Percentiles rank a stretch among this genome's conserved stretches.
Conservation (phyloP, 2,888 invertebrate genomes). For the Latheticus oryzae region DNA sequence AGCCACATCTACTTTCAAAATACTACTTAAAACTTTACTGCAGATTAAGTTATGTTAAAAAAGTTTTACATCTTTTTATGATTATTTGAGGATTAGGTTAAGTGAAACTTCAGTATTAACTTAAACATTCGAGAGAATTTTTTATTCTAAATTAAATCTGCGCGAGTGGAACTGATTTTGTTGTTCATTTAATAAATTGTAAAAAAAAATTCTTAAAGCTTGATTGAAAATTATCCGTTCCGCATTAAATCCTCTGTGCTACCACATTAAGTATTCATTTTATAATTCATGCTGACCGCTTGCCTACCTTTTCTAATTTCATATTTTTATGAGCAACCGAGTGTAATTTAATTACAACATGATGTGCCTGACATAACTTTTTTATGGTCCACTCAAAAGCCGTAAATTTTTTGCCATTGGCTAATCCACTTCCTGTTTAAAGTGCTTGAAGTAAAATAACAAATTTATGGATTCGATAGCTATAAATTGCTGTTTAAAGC, state of each 20-base stretch:
- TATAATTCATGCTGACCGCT: slow-evolving; percentile 13
- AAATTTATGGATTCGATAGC: slow-evolving; percentile 23
- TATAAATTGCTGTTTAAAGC: slow-evolving; percentile 16
- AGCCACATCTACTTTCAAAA: too few species aligned
- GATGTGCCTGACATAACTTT: slow-evolving; percentile 19
- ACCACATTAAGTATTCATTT: neutral
- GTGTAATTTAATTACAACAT: slow-evolving; percentile 23
- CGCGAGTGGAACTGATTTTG: too few species aligned
- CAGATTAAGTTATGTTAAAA: too few species aligned
- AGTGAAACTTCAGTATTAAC: too few species aligned
- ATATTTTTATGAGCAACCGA: slow-evolving; percentile 12
- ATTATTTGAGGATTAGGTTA: too few species aligned
- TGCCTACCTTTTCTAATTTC: slow-evolving; percentile 5
- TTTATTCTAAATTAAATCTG: too few species aligned
- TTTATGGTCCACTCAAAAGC: slow-evolving; percentile 18
- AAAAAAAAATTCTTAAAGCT: too few species aligned
- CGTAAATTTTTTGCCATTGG: slow-evolving; percentile 17
- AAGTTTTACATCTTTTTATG: too few species aligned
- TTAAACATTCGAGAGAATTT: too few species aligned
- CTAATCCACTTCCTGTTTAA: slow-evolving; percentile 16
- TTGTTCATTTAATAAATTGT: too few species aligned
- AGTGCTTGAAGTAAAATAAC: slow-evolving; percentile 10
- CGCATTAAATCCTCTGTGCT: neutral
- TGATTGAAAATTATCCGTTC: too few species aligned
- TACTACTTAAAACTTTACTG: too few species aligned